Evolutionary conservation across 2,797 vertebrate species (phyloP).

Genomic region (Danionella dracula): DNA sequence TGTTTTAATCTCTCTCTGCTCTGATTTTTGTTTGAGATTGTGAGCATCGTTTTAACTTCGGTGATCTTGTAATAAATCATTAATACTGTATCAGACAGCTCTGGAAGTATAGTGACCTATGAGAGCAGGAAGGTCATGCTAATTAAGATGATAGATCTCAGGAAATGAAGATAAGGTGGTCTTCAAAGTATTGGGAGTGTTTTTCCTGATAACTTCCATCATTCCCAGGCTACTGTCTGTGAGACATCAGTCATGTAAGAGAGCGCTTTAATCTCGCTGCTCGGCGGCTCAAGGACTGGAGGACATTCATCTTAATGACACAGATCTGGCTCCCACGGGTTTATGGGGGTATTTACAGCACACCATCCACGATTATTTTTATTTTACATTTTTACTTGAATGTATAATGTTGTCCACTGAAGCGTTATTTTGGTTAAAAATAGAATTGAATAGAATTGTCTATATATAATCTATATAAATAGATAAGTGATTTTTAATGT

Average conservation of each 20-base stretch:
- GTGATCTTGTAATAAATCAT: neutral
- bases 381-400: too few species aligned
- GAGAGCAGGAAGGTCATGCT: constrained; percentile 9
- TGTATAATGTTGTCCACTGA: too few species aligned
- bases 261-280: neutral
- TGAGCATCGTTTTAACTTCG: neutral
- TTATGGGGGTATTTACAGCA: too few species aligned
- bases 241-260: neutral
- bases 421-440: too few species aligned
- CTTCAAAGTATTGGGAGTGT: neutral
- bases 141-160: constrained; percentile 20
- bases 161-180: constrained; percentile 8
- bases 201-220: constrained; percentile 9
- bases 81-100: neutral
- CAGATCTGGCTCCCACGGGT: too few species aligned
- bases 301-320: neutral
- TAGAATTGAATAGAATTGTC: too few species aligned
- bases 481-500: too few species aligned
- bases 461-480: too few species aligned
- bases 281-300: neutral
- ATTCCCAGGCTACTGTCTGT: neutral
- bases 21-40: neutral
- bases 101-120: neutral
- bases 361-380: too few species aligned
- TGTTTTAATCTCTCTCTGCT: too few species aligned